phyloP scores from a whole-genome alignment of 2,113 vertebrate species.

The Oncorhynchus masou region DNA sequence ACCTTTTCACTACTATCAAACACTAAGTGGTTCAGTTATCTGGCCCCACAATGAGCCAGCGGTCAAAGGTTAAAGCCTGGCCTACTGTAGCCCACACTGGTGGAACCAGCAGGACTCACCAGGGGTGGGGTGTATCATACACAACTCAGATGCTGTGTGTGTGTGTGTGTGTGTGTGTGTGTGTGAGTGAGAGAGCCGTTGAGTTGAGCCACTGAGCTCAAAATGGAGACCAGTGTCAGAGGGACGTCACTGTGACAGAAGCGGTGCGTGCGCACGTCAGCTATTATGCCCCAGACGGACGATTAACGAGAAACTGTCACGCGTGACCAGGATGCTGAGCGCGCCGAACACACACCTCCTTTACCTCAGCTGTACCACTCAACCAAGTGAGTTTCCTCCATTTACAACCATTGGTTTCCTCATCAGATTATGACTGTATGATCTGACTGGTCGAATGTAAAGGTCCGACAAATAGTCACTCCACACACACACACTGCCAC shows the following conservation, averaged over 20 bases:
- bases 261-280: neutral
- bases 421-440: neutral
- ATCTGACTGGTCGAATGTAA: too few species aligned
- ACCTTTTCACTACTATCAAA: too few species aligned
- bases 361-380: neutral
- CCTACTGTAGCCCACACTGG: neutral
- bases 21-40: neutral
- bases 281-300: neutral
- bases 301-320: neutral
- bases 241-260: slow-evolving; percentile 1
- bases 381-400: neutral
- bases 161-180: slow-evolving; percentile 1
- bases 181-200: neutral
- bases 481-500: neutral
- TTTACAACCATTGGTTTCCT: neutral
- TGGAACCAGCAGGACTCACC: neutral
- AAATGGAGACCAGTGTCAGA: slow-evolving; percentile 14
- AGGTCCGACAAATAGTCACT: neutral
- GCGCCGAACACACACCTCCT: neutral
- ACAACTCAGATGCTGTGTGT: neutral
- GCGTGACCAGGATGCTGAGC: neutral
- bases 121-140: neutral
- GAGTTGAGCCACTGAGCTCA: slow-evolving; percentile 13
- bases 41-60: neutral
- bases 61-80: neutral